Percentiles rank a stretch among this genome's conserved stretches.
phyloP scores from a whole-genome alignment of 2,888 invertebrate species.

The Platynereis dumerilii region DNA sequence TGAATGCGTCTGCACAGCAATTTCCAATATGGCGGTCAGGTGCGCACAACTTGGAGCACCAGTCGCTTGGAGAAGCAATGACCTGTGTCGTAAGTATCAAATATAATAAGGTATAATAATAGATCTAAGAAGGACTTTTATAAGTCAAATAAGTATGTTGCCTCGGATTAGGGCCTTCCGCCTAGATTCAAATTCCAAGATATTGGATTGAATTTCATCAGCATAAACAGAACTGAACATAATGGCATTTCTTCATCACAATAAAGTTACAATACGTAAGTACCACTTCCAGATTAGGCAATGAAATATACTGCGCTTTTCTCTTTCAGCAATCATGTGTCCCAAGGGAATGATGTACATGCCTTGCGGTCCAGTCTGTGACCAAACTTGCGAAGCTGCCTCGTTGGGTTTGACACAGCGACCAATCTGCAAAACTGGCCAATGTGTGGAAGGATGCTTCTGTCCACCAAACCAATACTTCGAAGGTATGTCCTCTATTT shows the following conservation, averaged over 20 bases:
- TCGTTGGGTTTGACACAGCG: background rate
- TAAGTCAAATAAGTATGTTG: no score
- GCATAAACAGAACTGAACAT: no score
- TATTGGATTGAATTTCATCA: no score
- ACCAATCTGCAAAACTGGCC: constrained; percentile 42
- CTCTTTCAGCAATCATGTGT: constrained; percentile 80
- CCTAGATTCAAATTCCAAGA: no score
- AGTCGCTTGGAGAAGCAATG: constrained; percentile 81
- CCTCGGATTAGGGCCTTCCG: no score
- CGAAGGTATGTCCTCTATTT: no score
- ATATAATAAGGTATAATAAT: no score
- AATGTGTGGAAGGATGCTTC: constrained; percentile 53
- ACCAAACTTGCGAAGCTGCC: constrained; percentile 71
- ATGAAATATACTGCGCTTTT: no score
- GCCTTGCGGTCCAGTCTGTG: constrained; percentile 83
- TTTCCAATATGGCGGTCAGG: constrained; percentile 84
- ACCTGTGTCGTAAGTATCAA: constrained; percentile 79
- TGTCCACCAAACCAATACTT: constrained; percentile 44
- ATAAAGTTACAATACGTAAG: no score
- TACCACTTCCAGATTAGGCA: no score
- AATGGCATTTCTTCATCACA: no score
- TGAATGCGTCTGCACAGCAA: constrained; percentile 85
- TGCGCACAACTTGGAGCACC: constrained; percentile 78
- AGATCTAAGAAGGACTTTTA: no score
- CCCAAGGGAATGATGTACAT: constrained; percentile 81